These are phyloP conservation scores for Pyrrhosoma nymphula DNA, from an alignment of 2,888 invertebrate genomes.

Conservation along the genomic window DNA sequence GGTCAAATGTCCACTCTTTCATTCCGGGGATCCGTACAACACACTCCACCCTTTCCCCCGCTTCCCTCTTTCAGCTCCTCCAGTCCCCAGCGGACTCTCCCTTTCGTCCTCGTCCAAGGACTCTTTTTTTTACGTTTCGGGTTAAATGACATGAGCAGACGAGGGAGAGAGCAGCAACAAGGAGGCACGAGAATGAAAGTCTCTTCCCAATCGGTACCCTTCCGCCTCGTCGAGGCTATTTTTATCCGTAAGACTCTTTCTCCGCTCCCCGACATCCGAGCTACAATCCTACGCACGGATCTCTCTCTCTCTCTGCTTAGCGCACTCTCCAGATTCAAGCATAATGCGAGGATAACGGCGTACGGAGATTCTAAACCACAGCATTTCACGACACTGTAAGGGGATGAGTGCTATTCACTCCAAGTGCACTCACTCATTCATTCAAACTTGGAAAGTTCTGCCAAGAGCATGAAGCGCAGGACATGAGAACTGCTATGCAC, in stretches of 20 bases:
- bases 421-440: not conserved
- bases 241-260: not conserved
- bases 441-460: not conserved
- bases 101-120: not conserved
- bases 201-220: not conserved
- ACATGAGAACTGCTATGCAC: not conserved
- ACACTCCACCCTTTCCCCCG: not conserved
- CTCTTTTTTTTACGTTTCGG: slow-evolving; percentile 20
- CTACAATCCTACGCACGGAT: not conserved
- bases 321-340: not conserved
- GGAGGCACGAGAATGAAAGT: not conserved
- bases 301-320: not conserved
- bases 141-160: not conserved
- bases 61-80: not conserved
- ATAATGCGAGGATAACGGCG: not conserved
- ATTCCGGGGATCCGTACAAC: not conserved
- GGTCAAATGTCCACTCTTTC: slow-evolving; percentile 36
- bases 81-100: not conserved
- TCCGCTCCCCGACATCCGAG: not conserved
- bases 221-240: not conserved
- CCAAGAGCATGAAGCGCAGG: not conserved
- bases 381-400: not conserved
- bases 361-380: not conserved
- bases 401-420: not conserved
- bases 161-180: not conserved